Evolutionary conservation across 1,140 invertebrate genomes (phyloP), one percentile per base, ranked within the genome.

Genomic region (Eumeta japonica): DNA sequence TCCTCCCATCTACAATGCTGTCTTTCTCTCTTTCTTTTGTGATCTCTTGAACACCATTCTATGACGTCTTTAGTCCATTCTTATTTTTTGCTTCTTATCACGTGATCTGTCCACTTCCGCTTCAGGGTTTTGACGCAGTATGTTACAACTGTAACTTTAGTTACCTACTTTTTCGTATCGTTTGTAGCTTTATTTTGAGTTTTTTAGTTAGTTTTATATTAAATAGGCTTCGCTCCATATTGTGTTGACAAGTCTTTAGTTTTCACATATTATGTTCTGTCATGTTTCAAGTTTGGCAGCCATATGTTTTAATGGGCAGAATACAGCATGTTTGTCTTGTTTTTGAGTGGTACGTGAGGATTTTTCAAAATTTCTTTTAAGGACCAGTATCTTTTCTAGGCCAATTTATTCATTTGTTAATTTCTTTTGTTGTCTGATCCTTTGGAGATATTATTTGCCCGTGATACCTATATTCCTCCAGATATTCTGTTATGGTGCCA

Each of bases 391-490:
- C 24, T 28, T 27, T 48, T 43, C 38, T 41, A 47, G 1, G 36
- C 40, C 4, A 43, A 3, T 28, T 37, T 20, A 50, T 50, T 37
- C 42, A 34, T 18, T 40, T 45, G 10, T 41, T 16, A 11, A 51
- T 31, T 41, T 51, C 45, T 41, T 51, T 47, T 35, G 30, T 35
- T 37, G 33, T 43, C 1, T 45, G 28, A 14, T 48, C 37, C 19
- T 13, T 38, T 30, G 41, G n/a, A n/a, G n/a, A n/a, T n/a, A n/a
- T n/a, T n/a, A n/a, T n/a, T n/a, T n/a, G n/a, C n/a, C n/a, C n/a
- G 40, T 18, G 45, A 46, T 35, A 45, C 45, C 19, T 43, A 7
- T 46, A 50, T 17, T 50, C 41, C 9, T 50, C 20, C 20, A 50
- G 43, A 41, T 50, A 50, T 35, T 43, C 35, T 10, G 46, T 19